phyloP scores from a whole-genome alignment of 1,140 invertebrate genomes.

The Heterodera carotae region DNA sequence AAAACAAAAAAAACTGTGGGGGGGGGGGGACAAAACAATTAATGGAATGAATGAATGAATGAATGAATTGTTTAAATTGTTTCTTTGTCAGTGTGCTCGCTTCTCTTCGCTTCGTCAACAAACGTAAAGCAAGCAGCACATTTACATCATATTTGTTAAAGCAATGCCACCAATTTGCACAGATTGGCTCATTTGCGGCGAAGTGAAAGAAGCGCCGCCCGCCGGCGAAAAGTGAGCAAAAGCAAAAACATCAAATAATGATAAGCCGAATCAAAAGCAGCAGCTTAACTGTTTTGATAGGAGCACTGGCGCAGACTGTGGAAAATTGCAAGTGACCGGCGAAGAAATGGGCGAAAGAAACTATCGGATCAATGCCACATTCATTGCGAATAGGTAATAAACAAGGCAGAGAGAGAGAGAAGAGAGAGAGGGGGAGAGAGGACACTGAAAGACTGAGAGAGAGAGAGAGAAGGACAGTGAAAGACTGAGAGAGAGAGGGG shows the following conservation, averaged over 20 bases:
- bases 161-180: too few relatives aligned
- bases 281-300: background rate
- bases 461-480: too few relatives aligned
- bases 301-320: slow-evolving; percentile 52
- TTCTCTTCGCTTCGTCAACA: slow-evolving; percentile 63
- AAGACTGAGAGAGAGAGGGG: too few relatives aligned
- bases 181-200: slow-evolving; percentile 54
- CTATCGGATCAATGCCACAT: slow-evolving; percentile 64
- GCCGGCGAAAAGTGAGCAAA: slow-evolving; percentile 23
- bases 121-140: slow-evolving; percentile 56
- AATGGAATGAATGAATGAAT: too few relatives aligned
- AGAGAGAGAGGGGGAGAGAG: background rate
- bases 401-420: background rate
- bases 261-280: background rate
- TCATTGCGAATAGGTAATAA: slow-evolving; percentile 59
- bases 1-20: too few relatives aligned
- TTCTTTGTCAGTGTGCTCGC: slow-evolving; percentile 51
- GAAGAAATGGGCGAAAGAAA: slow-evolving; percentile 50
- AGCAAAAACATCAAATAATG: background rate
- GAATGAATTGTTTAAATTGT: background rate
- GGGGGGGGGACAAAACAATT: too few relatives aligned
- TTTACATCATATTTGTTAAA: too few relatives aligned
- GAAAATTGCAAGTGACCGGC: slow-evolving; percentile 64
- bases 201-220: slow-evolving; percentile 43
- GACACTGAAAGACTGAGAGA: too few relatives aligned